phyloP scores from a whole-genome alignment of 1,140 invertebrate genomes.

The Harpegnathos saltator region DNA sequence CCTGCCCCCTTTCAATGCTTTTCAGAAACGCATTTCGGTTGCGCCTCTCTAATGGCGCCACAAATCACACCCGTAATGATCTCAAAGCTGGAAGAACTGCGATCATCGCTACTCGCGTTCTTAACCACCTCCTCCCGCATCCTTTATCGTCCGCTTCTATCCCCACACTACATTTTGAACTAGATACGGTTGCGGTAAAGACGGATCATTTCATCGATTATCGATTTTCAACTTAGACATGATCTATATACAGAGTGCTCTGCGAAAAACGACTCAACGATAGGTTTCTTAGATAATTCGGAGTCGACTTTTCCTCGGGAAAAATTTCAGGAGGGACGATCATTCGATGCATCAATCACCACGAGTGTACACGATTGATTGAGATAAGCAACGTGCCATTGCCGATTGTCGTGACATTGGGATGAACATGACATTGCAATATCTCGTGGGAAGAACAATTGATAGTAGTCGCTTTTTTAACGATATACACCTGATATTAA shows the following conservation, averaged over 20 bases:
- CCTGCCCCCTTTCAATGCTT: conserved; percentile 15
- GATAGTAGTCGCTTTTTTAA: no score
- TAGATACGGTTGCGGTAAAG: background rate
- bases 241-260: background rate
- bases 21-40: conserved; percentile 54
- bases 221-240: conserved; percentile 44
- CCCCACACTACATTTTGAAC: background rate
- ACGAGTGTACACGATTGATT: no score
- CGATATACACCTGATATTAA: no score
- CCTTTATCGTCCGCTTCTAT: background rate
- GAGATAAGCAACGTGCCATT: no score
- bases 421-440: no score
- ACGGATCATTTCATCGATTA: conserved; percentile 37
- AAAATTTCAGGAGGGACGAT: background rate
- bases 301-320: background rate
- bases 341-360: background rate
- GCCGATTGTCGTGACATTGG: no score
- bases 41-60: conserved; percentile 51
- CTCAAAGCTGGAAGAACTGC: conserved; percentile 41
- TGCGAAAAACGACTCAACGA: background rate
- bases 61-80: conserved; percentile 58
- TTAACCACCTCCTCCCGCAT: background rate
- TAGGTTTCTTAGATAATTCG: background rate
- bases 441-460: no score
- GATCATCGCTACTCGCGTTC: conserved; percentile 40